Evolutionary conservation across 2,113 vertebrate genomes (phyloP).

Genomic region (Telmatochromis brichardi): DNA sequence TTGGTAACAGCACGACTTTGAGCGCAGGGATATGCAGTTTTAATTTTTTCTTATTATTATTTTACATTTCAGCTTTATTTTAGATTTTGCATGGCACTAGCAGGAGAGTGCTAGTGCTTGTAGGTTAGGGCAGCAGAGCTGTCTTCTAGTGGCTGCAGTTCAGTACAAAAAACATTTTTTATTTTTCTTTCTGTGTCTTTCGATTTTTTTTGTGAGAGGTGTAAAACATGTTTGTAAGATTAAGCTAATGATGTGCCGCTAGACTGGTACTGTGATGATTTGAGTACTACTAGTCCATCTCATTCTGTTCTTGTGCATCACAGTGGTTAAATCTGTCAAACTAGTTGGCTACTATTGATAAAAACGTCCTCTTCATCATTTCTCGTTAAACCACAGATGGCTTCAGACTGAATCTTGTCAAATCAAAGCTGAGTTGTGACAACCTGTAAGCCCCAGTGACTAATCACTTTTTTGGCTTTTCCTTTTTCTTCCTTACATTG

Average conservation of each 20-base stretch:
- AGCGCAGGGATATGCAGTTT: slow-evolving; percentile 27
- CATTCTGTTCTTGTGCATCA: slow-evolving; percentile 45
- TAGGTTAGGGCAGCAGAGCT: slow-evolving; percentile 47
- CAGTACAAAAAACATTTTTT: slow-evolving; percentile 12
- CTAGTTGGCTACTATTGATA: slow-evolving; percentile 29
- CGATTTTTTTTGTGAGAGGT: slow-evolving; percentile 28
- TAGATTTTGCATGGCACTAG: slow-evolving; percentile 43
- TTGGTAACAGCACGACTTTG: background rate
- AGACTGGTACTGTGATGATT: slow-evolving; percentile 50
- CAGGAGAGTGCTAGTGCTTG: slow-evolving; percentile 31
- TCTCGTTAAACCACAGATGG: background rate
- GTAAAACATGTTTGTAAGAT: slow-evolving; percentile 37
- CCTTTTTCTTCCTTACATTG: slow-evolving; percentile 12
- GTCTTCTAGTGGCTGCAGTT: slow-evolving; percentile 44
- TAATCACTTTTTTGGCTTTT: slow-evolving; percentile 12
- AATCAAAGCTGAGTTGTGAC: slow-evolving; percentile 1
- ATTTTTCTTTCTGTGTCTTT: background rate
- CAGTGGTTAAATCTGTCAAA: slow-evolving; percentile 38
- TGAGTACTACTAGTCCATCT: slow-evolving; percentile 29
- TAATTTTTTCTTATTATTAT: background rate
- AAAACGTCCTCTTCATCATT: background rate
- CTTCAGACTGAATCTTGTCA: background rate
- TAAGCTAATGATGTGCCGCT: slow-evolving; percentile 30
- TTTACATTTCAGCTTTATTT: slow-evolving; percentile 55
- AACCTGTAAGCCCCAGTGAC: background rate